phyloP scores from a whole-genome alignment of 2,888 invertebrate genomes.

The Pseudococcus viburni region DNA sequence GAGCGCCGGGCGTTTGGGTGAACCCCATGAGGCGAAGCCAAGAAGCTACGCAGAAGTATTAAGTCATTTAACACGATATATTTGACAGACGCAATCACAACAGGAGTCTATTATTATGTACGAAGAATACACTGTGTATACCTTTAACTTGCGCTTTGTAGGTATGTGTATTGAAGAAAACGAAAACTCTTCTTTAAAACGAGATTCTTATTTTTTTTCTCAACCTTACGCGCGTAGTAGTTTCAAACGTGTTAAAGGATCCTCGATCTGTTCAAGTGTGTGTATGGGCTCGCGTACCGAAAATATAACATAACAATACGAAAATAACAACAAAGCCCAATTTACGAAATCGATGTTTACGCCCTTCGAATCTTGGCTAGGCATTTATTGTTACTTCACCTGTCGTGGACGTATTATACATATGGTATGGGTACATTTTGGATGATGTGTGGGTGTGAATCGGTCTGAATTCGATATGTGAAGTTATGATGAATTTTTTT shows the following conservation, averaged over 20 bases:
- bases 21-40: slow-evolving; percentile 65
- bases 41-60: slow-evolving; percentile 65
- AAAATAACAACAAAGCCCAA: slow-evolving; percentile 2
- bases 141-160: not conserved
- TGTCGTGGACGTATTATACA: not conserved
- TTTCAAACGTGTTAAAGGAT: no score
- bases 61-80: slow-evolving; percentile 65
- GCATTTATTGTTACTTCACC: slow-evolving; percentile 64
- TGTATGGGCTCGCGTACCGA: no score
- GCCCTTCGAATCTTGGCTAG: slow-evolving; percentile 48
- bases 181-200: slow-evolving; percentile 4
- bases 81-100: slow-evolving; percentile 63
- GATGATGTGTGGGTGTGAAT: no score
- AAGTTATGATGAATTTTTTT: no score
- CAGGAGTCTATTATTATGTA: slow-evolving; percentile 63
- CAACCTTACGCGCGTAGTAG: not conserved
- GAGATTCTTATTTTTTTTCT: not conserved
- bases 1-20: slow-evolving; percentile 39
- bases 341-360: slow-evolving; percentile 59
- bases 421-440: no score
- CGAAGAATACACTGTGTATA: slow-evolving; percentile 29
- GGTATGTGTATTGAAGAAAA: not conserved
- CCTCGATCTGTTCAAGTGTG: no score
- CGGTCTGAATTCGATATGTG: no score
- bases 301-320: not conserved